These are phyloP conservation scores for Volucella zonaria DNA, from an alignment of 2,888 invertebrate genomes.

Conservation along the genomic window DNA sequence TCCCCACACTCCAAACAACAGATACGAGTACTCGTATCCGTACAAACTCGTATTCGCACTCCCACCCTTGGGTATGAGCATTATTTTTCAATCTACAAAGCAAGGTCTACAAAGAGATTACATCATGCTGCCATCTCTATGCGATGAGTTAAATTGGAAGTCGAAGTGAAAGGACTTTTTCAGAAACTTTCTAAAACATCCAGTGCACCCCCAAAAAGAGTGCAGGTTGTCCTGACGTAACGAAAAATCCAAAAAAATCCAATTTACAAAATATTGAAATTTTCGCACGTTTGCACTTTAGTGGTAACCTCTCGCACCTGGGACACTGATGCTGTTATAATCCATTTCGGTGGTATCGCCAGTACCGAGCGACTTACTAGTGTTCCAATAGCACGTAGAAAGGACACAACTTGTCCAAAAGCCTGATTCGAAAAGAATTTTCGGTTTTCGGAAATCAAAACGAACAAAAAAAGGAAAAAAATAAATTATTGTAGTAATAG, in stretches of 20 bases:
- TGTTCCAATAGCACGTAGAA: conserved; percentile 56
- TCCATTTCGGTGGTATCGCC: conserved; percentile 30
- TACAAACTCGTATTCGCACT: too few species aligned
- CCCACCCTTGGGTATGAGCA: conserved; percentile 33
- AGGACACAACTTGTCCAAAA: conserved; percentile 66
- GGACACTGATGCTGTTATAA: conserved; percentile 69
- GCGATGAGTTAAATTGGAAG: background rate
- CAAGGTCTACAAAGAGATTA: conserved; percentile 49
- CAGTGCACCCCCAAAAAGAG: background rate
- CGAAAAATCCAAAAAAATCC: conserved; percentile 35
- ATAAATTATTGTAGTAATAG: background rate
- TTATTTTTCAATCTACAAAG: conserved; percentile 67
- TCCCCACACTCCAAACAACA: conserved; percentile 22
- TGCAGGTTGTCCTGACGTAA: background rate
- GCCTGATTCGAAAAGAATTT: conserved; percentile 50
- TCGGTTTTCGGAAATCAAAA: conserved; percentile 49
- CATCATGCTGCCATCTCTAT: conserved; percentile 12
- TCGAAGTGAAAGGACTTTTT: conserved; percentile 17
- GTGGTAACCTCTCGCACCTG: conserved; percentile 72
- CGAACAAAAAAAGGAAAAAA: conserved; percentile 8
- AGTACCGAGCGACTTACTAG: conserved; percentile 12
- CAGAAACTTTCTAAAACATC: conserved; percentile 30
- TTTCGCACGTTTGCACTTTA: conserved; percentile 73
- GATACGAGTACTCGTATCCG: conserved; percentile 21
- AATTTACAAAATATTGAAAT: conserved; percentile 73